Evolutionary conservation across 2,113 vertebrate species (phyloP).

Genomic region (Gobiocypris rarus): DNA sequence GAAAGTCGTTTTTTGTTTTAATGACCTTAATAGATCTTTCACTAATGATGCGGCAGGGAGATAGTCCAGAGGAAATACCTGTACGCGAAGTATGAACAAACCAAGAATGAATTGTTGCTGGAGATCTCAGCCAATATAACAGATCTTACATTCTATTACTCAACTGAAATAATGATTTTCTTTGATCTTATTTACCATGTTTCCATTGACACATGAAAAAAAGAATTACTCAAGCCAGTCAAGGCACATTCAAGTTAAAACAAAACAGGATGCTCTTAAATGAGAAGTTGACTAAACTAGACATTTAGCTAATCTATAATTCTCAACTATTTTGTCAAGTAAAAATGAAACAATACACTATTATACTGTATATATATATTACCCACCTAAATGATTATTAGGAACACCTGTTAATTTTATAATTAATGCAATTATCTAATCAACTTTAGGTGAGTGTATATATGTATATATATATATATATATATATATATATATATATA

Average conservation of each 20-base stretch:
- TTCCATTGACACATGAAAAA: neutral
- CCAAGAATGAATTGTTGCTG: neutral
- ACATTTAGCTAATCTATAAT: too few relatives aligned
- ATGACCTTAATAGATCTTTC: neutral
- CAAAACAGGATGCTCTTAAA: too few relatives aligned
- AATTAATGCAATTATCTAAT: too few relatives aligned
- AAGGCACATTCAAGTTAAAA: neutral
- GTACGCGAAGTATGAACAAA: constrained; percentile 10
- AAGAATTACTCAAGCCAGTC: neutral
- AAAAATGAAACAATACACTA: neutral
- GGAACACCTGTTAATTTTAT: too few relatives aligned
- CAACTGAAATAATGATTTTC: neutral
- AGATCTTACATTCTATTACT: neutral
- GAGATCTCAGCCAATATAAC: neutral
- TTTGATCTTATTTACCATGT: neutral
- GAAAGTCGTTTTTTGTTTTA: neutral
- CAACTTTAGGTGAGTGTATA: too few relatives aligned
- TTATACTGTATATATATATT: too few relatives aligned
- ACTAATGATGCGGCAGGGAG: neutral
- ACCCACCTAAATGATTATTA: too few relatives aligned
- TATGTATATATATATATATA: too few relatives aligned
- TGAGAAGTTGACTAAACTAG: too few relatives aligned
- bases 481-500: too few relatives aligned
- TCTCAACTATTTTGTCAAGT: too few relatives aligned
- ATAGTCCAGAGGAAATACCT: constrained; percentile 10